A percentile compares a stretch with the other conserved stretches of the same genome.
Evolutionary conservation across 2,888 invertebrate species (phyloP).

Genomic region (Megamerina dolium): DNA sequence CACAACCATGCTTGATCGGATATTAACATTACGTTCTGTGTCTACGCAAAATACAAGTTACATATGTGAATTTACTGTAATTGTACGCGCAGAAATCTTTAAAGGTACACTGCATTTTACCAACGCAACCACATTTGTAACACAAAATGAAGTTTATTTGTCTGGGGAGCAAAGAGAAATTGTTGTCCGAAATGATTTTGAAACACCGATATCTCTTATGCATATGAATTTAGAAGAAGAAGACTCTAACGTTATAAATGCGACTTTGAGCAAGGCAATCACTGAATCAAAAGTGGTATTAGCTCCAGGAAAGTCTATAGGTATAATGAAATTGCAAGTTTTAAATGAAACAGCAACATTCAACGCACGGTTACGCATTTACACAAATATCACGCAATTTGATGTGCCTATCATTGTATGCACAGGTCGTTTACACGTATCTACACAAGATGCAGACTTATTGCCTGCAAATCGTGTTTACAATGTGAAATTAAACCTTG

Average conservation of each 20-base stretch:
- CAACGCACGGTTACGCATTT: slow-evolving; percentile 41
- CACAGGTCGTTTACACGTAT: slow-evolving; percentile 48
- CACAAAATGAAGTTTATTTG: slow-evolving; percentile 15
- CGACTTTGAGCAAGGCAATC: no score
- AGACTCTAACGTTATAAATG: slow-evolving; percentile 18
- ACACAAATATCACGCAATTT: slow-evolving; percentile 52
- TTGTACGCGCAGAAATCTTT: slow-evolving; percentile 44
- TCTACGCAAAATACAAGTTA: slow-evolving; percentile 13
- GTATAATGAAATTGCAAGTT: slow-evolving; percentile 35
- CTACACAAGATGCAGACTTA: slow-evolving; percentile 31
- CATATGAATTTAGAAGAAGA: slow-evolving; percentile 59
- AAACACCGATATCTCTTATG: slow-evolving; percentile 65
- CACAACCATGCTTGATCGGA: slow-evolving; percentile 32
- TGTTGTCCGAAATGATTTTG: slow-evolving; percentile 66
- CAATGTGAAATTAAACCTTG: slow-evolving; percentile 41
- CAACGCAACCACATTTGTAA: slow-evolving; percentile 41
- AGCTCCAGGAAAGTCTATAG: slow-evolving; percentile 34
- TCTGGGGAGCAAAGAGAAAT: slow-evolving; percentile 40
- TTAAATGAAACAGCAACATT: slow-evolving; percentile 35
- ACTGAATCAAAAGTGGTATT: slow-evolving; percentile 22
- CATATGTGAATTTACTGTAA: slow-evolving; percentile 30
- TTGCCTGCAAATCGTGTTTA: slow-evolving; percentile 27
- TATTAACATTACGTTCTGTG: slow-evolving; percentile 29
- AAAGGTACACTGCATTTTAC: slow-evolving; percentile 38
- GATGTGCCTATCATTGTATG: slow-evolving; percentile 51